Conservation (phyloP, 2,113 vertebrate species). For the Pimephales promelas region DNA sequence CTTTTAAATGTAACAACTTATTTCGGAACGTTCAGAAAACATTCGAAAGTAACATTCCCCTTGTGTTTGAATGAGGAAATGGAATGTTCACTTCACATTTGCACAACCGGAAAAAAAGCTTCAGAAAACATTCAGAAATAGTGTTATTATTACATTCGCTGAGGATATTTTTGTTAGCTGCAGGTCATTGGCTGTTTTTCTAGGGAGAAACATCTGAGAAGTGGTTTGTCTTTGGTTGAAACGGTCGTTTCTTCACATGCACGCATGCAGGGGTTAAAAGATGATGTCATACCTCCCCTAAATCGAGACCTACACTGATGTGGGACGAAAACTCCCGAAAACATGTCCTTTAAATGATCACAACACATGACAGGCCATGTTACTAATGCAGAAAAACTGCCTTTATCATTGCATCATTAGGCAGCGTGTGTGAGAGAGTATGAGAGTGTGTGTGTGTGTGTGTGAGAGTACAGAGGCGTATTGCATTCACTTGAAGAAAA, state of each 20-base stretch:
- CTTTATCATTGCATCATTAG: too few species aligned
- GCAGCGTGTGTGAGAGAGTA: too few species aligned
- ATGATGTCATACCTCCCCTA: conserved; percentile 1
- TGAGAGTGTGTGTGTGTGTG: neutral
- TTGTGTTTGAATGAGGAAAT: too few species aligned
- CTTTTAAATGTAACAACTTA: neutral
- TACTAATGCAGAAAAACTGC: neutral
- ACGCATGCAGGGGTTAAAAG: neutral
- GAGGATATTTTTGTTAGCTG: too few species aligned
- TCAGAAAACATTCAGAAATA: too few species aligned
- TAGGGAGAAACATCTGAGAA: neutral
- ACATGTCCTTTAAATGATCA: neutral
- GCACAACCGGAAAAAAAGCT: too few species aligned
- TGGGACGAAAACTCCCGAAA: conserved; percentile 13
- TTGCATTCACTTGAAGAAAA: too few species aligned
- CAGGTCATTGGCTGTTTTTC: neutral
- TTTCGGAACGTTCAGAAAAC: too few species aligned
- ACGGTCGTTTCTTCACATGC: neutral
- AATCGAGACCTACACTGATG: conserved; percentile 14
- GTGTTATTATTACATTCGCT: too few species aligned
- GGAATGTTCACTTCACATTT: too few species aligned
- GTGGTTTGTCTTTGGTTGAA: neutral
- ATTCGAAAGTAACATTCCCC: too few species aligned
- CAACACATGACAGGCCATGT: neutral
- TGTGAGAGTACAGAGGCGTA: conserved; percentile 67